Base-by-base conservation (phyloP, 2,888 invertebrate species). In the Timema podura region DNA sequence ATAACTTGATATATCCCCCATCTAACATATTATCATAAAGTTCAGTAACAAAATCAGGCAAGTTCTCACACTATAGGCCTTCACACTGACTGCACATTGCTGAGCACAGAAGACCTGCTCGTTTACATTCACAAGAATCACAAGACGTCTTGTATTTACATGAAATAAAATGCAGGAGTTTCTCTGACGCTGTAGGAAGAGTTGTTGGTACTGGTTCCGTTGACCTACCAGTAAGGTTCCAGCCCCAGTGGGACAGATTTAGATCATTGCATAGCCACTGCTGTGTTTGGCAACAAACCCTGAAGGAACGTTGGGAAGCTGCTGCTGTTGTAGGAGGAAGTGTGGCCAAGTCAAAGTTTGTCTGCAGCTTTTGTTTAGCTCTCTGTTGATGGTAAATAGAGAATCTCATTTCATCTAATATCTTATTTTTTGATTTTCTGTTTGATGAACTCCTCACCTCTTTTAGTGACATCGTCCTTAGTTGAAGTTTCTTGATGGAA, bases 81-180 rank as follows among this genome's bases (percentile, higher is more conserved):
- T 57, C 57, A 57, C 57, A 57, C n/a, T 57, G 15, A 13, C 9
- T 57, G 54, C 54, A 57, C 57, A 13, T 57, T n/a, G 13, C 57
- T 9, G 57, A 57, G 15, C 57, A 57, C 15, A 57, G 30, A 57
- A 57, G 3, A 57, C 51, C 51, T 49, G 51, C 51, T 49, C 3
- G 10, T 49, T 49, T 49, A 2, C 51, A 8, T n/a, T 57, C 2
- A 54, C 9, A 54, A 16, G 13, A 7, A 7, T 8, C 11, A 54
- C 54, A 54, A 54, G 54, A 54, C n/a, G 54, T 54, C 54, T 11
- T 54, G 16, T 16, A 54, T 1, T 6, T 13, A 6, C n/a, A 54
- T 13, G 13, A 5, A 13, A 6, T 57, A 3, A 6, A 57, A 57
- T 57, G 13, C 57, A 57, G 30, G n/a, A 13, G 13, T 51, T 51